These are phyloP conservation scores for Helicolenus hilgendorfi DNA, from an alignment of 2,797 vertebrate species.

Conservation along the genomic window DNA sequence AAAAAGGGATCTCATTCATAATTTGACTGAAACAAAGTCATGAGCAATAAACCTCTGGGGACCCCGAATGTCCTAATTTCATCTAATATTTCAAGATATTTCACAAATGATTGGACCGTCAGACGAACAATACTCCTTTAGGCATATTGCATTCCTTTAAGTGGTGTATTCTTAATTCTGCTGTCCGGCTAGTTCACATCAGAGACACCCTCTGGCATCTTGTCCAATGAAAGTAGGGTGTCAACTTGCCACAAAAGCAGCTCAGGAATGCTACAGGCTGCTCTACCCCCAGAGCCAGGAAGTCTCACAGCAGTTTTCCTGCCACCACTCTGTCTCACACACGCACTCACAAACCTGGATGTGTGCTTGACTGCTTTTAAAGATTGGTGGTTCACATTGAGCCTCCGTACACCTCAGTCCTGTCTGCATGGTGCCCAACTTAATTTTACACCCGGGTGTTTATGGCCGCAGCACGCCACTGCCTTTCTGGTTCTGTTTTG, in stretches of 20 bases:
- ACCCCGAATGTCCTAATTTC: not conserved
- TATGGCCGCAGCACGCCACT: not conserved
- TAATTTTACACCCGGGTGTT: constrained; percentile 21
- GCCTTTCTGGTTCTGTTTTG: constrained; percentile 21
- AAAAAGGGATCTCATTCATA: not conserved
- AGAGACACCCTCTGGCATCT: constrained; percentile 50
- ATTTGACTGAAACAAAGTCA: no score
- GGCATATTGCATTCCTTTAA: not conserved
- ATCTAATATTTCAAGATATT: not conserved
- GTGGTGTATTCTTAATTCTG: not conserved
- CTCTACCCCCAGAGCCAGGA: constrained; percentile 45
- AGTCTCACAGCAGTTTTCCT: constrained; percentile 58
- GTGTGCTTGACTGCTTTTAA: constrained; percentile 18
- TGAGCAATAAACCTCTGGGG: not conserved
- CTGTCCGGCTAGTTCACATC: not conserved
- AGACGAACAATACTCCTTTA: not conserved
- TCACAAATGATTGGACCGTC: not conserved
- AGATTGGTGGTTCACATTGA: constrained; percentile 18
- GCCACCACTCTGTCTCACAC: constrained; percentile 12
- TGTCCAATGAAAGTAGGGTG: constrained; percentile 31
- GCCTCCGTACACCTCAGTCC: not conserved
- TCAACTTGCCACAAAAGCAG: constrained; percentile 67
- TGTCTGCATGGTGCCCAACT: not conserved
- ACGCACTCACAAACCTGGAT: constrained; percentile 6
- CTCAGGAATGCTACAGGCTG: constrained; percentile 68